Percentiles rank a stretch among this genome's conserved stretches.
These are phyloP conservation scores for Peromyscus melanophrys DNA, from an alignment of 2,797 vertebrate species.

Conservation along the genomic window DNA sequence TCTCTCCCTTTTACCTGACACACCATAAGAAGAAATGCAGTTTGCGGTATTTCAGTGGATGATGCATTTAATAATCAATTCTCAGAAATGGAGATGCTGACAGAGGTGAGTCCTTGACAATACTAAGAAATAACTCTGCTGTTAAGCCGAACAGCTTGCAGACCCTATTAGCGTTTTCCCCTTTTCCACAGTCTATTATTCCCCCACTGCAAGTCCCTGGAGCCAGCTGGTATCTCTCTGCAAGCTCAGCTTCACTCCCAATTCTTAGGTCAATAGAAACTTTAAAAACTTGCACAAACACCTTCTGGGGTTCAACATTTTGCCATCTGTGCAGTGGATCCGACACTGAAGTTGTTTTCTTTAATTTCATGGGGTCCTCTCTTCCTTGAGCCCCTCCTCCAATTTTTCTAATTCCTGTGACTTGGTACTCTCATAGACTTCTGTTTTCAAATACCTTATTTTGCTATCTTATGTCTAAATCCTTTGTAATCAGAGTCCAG, in stretches of 20 bases:
- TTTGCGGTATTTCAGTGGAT: slow-evolving; percentile 2
- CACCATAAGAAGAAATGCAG: neutral
- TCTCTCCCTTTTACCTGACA: neutral
- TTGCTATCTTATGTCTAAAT: neutral
- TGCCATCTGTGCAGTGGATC: neutral
- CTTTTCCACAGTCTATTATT: neutral
- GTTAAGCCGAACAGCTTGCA: neutral
- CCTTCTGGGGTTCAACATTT: neutral
- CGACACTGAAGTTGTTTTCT: neutral
- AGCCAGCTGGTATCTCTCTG: neutral
- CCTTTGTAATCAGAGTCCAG: neutral
- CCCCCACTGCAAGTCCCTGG: neutral
- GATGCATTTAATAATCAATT: neutral
- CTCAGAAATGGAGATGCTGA: neutral
- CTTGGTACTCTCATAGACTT: neutral
- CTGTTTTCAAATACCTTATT: neutral
- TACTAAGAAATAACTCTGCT: neutral
- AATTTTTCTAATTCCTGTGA: neutral
- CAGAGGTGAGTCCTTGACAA: neutral
- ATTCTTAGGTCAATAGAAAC: slow-evolving; percentile 26
- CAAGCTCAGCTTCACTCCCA: neutral
- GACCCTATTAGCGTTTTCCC: neutral
- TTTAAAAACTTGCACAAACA: neutral
- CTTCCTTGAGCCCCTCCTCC: neutral
- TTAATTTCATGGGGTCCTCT: neutral